Percentiles rank a stretch among this genome's conserved stretches.
Conservation (phyloP, 2,888 invertebrate genomes). For the Cryptophagus acutangulus region DNA sequence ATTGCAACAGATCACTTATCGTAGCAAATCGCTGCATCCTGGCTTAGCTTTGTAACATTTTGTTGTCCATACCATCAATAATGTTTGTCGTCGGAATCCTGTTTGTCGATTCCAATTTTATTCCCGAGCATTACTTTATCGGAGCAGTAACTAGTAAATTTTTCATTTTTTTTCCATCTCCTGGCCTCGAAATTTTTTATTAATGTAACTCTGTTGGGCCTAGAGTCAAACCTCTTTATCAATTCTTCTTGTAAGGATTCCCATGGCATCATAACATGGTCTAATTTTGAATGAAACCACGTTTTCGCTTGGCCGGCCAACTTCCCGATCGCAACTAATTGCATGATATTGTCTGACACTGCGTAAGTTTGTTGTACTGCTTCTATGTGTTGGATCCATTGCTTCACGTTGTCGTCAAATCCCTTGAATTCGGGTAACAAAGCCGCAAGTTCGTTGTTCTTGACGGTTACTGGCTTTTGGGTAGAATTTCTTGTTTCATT, state of each 20-base stretch:
- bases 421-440: background rate
- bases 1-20: too few relatives aligned
- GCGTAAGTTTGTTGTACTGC: background rate
- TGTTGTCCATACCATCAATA: too few relatives aligned
- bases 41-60: too few relatives aligned
- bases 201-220: background rate
- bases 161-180: slow-evolving; percentile 1
- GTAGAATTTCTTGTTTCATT: background rate
- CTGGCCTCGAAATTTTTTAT: background rate
- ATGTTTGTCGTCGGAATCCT: too few relatives aligned
- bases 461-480: background rate
- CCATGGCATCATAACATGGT: background rate
- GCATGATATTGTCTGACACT: background rate
- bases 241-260: background rate
- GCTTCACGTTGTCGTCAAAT: background rate
- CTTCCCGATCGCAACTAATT: background rate
- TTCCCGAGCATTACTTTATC: too few relatives aligned
- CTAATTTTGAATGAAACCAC: background rate
- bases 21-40: too few relatives aligned
- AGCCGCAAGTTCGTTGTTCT: too few relatives aligned
- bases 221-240: background rate
- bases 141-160: background rate
- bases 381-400: background rate
- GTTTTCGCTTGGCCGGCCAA: background rate
- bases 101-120: slow-evolving; percentile 1